These are phyloP conservation scores for Lithosia quadra DNA, from an alignment of 2,888 invertebrate genomes.

Conservation along the genomic window DNA sequence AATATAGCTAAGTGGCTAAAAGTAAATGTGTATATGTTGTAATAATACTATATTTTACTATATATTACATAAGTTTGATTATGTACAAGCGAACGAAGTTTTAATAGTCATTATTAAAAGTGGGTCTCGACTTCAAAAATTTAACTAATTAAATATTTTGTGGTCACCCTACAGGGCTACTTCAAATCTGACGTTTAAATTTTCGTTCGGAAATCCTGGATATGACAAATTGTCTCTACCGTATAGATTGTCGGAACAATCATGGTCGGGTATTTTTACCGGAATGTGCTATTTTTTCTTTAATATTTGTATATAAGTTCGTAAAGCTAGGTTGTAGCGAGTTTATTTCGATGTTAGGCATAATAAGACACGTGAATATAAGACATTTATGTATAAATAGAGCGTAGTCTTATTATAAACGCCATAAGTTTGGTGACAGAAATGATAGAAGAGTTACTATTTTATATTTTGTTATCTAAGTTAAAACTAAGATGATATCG, in stretches of 20 bases:
- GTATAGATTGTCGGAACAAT: constrained; percentile 22
- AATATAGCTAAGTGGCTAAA: background rate
- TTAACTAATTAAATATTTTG: background rate
- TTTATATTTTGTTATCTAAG: constrained; percentile 1
- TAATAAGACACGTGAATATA: constrained; percentile 10
- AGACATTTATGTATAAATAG: background rate
- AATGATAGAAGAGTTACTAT: background rate
- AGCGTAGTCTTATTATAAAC: background rate
- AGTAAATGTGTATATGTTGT: constrained; percentile 3
- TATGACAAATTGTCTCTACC: background rate
- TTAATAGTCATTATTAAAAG: background rate
- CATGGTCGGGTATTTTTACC: background rate
- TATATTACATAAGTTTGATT: background rate
- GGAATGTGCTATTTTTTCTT: constrained; percentile 4
- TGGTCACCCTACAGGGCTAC: background rate
- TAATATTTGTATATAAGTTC: constrained; percentile 6
- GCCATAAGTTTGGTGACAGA: constrained; percentile 7
- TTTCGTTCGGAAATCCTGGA: constrained; percentile 10
- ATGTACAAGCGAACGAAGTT: background rate
- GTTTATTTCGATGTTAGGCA: constrained; percentile 10
- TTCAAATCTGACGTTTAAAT: background rate
- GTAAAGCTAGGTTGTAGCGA: constrained; percentile 9
- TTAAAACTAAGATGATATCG: constrained; percentile 5
- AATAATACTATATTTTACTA: constrained; percentile 5
- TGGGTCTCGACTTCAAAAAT: background rate